A percentile compares a stretch with the other conserved stretches of the same genome.
Evolutionary conservation across 2,797 vertebrate genomes (phyloP).

Genomic region (Tadarida brasiliensis): DNA sequence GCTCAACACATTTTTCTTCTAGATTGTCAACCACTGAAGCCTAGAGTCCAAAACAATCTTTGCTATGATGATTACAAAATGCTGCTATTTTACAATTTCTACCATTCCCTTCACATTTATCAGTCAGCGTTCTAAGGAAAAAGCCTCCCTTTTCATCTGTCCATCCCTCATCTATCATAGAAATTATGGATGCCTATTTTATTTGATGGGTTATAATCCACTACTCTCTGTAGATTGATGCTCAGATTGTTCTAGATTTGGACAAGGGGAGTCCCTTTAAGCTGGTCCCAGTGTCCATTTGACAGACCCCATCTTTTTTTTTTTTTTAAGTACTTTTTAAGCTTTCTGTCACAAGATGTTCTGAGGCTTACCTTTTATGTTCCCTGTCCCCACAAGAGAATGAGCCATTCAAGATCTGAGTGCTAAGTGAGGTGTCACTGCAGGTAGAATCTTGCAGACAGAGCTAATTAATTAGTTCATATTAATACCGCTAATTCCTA

Average conservation of each 20-base stretch:
- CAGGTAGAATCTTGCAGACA: background rate
- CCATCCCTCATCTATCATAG: background rate
- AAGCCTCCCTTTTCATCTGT: background rate
- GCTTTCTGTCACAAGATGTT: background rate
- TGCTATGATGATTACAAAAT: background rate
- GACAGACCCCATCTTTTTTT: background rate
- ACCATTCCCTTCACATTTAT: background rate
- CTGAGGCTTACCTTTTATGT: slow-evolving; percentile 6
- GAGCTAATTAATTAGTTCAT: background rate
- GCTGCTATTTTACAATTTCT: background rate
- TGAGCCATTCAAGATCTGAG: background rate
- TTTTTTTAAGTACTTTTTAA: background rate
- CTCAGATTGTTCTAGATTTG: background rate
- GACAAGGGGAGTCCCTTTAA: background rate
- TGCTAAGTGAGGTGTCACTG: background rate
- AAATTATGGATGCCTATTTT: slow-evolving; percentile 26
- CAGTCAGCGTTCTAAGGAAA: background rate
- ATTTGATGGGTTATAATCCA: background rate
- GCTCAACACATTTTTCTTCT: background rate
- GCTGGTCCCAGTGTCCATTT: background rate
- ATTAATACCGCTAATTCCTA: background rate
- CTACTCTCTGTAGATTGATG: slow-evolving; percentile 1
- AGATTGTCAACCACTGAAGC: background rate
- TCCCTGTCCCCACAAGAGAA: background rate
- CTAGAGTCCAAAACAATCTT: background rate